A percentile compares a stretch with the other conserved stretches of the same genome.
Conservation (phyloP, 2,797 vertebrate species). For the Rhinella marina region DNA sequence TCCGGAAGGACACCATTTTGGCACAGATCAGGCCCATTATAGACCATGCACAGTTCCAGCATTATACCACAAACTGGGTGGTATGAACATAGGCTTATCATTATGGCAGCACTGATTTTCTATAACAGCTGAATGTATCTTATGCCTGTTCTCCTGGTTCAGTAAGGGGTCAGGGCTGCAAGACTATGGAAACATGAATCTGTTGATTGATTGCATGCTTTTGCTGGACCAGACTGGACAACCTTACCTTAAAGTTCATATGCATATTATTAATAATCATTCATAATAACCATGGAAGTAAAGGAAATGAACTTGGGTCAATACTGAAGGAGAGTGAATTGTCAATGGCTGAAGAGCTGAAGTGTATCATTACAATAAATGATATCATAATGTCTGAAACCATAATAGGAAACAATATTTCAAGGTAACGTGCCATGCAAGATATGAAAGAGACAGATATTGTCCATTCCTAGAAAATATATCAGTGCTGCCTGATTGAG, state of each 20-base stretch:
- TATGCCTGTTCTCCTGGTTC: not conserved
- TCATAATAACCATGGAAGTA: not conserved
- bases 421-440: not conserved
- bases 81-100: not conserved
- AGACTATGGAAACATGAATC: not conserved
- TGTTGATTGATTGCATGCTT: not conserved
- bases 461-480: conserved; percentile 30
- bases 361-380: conserved; percentile 16
- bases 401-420: conserved; percentile 4
- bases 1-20: too few species aligned
- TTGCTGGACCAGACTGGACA: conserved; percentile 9
- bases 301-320: not conserved
- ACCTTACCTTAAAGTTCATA: not conserved
- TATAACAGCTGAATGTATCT: not conserved
- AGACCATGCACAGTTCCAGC: too few species aligned
- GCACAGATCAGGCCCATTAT: too few species aligned
- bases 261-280: not conserved
- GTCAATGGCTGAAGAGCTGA: not conserved
- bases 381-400: not conserved
- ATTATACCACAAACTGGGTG: too few species aligned
- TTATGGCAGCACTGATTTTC: not conserved
- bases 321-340: not conserved
- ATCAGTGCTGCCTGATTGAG: not conserved
- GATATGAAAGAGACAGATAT: conserved; percentile 6
- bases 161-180: not conserved